phyloP scores from a whole-genome alignment of 2,113 vertebrate species.

The Colius striatus region DNA sequence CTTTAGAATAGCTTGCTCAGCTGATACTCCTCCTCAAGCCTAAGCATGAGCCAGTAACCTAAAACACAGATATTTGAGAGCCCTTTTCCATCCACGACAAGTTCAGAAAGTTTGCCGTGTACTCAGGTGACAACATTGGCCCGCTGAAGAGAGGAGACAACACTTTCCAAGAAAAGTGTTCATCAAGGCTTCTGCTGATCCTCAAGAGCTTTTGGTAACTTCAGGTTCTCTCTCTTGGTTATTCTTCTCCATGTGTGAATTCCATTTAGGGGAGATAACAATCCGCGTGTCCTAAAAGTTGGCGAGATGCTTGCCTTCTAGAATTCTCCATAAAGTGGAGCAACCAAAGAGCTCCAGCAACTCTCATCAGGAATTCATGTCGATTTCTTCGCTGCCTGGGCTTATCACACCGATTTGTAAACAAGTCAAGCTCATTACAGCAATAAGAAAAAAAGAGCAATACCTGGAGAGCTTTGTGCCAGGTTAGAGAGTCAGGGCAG shows the following conservation, averaged over 20 bases:
- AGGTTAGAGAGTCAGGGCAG: not conserved
- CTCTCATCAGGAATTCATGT: not conserved
- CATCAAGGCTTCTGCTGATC: not conserved
- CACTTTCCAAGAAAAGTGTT: not conserved
- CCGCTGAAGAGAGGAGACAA: not conserved
- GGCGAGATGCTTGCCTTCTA: not conserved
- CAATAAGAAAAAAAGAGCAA: not conserved
- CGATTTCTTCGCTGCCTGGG: not conserved
- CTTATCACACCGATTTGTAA: not conserved
- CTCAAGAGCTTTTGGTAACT: not conserved
- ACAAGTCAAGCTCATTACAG: not conserved
- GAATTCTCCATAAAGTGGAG: not conserved
- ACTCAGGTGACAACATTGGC: not conserved
- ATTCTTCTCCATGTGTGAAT: not conserved
- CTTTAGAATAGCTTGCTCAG: not conserved
- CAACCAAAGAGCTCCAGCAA: not conserved
- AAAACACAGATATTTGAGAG: not conserved
- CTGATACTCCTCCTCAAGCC: not conserved
- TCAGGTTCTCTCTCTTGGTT: not conserved
- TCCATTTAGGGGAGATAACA: not conserved
- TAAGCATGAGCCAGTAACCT: not conserved
- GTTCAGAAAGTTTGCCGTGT: not conserved
- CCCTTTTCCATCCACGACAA: not conserved
- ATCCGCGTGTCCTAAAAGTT: not conserved
- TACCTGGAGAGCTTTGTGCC: not conserved